Conservation (phyloP, 2,113 vertebrate species). For the Periophthalmodon schlosseri region DNA sequence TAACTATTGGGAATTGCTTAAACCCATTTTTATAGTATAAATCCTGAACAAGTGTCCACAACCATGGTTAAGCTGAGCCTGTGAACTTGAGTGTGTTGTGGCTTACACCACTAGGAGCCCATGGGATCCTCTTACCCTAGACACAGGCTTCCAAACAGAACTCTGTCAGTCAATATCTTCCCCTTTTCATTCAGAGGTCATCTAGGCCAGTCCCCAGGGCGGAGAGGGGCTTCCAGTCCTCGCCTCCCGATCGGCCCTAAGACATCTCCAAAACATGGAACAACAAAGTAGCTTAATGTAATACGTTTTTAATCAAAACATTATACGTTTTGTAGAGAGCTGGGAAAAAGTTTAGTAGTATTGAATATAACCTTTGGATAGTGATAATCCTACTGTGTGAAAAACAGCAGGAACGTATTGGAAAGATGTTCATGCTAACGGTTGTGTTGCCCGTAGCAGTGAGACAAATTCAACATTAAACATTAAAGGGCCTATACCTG, state of each 20-base stretch:
- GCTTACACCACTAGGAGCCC: background rate
- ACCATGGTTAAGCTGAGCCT: background rate
- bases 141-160: conserved; percentile 50
- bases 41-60: background rate
- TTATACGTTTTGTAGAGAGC: background rate
- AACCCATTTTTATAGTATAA: background rate
- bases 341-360: background rate
- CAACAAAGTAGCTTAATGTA: conserved; percentile 12
- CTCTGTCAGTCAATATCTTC: conserved; percentile 56
- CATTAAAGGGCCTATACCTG: too few relatives aligned
- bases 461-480: too few relatives aligned
- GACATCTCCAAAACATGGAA: conserved; percentile 15
- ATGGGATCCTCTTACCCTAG: conserved; percentile 39
- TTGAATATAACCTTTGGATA: background rate
- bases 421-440: background rate
- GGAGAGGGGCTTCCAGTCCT: conserved; percentile 2
- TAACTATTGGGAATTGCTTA: background rate
- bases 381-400: background rate
- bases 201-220: conserved; percentile 9
- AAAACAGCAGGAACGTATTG: background rate
- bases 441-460: background rate
- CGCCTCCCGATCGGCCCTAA: conserved; percentile 8
- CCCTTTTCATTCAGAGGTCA: conserved; percentile 51
- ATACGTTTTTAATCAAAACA: conserved; percentile 10
- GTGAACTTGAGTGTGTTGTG: background rate